Evolutionary conservation across 2,888 invertebrate genomes (phyloP).

Genomic region (Tetanocera ferruginea): DNA sequence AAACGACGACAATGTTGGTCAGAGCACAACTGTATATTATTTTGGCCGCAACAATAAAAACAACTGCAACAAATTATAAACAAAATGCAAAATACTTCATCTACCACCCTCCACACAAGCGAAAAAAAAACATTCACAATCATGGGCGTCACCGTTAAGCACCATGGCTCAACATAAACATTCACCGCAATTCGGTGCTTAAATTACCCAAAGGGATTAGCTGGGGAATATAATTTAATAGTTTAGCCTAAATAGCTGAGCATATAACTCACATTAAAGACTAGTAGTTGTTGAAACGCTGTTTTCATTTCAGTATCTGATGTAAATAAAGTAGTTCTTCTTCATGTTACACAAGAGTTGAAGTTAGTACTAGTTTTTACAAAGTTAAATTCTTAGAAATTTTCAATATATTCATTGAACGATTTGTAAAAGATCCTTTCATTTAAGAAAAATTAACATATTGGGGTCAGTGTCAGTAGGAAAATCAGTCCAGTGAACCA

Average conservation of each 20-base stretch:
- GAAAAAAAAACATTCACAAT: conserved; percentile 47
- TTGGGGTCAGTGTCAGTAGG: too few species aligned
- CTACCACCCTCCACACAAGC: conserved; percentile 24
- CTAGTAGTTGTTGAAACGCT: too few species aligned
- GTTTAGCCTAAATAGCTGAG: conserved; percentile 15
- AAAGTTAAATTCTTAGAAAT: neutral
- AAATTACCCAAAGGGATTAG: conserved; percentile 17
- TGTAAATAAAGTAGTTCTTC: too few species aligned
- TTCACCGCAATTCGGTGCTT: neutral
- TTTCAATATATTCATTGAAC: too few species aligned
- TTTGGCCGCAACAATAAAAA: neutral
- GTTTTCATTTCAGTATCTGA: neutral
- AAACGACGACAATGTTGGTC: conserved; percentile 37
- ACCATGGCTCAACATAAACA: conserved; percentile 57
- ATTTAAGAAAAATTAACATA: too few species aligned
- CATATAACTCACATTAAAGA: neutral
- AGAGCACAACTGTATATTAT: conserved; percentile 39
- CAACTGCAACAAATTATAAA: conserved; percentile 44
- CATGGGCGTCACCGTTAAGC: conserved; percentile 60
- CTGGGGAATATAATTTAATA: conserved; percentile 2
- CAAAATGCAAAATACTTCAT: conserved; percentile 42
- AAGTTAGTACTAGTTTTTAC: too few species aligned
- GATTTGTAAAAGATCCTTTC: too few species aligned
- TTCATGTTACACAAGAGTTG: too few species aligned
- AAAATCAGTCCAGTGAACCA: too few species aligned